phyloP scores from a whole-genome alignment of 2,888 invertebrate genomes.

The Tetheella fluctuosa region DNA sequence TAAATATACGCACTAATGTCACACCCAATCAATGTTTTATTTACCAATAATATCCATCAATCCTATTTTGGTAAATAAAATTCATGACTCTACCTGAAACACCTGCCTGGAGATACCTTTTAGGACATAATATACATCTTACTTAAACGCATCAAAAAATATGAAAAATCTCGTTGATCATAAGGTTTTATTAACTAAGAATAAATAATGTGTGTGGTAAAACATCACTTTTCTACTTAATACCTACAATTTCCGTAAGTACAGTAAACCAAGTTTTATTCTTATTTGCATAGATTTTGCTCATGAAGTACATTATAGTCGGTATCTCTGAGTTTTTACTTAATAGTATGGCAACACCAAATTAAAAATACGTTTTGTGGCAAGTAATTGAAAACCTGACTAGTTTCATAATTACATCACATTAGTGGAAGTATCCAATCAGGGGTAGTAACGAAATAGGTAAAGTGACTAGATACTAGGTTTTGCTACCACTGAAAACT shows the following conservation, averaged over 20 bases:
- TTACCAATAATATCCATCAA: slow-evolving; percentile 15
- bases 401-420: too few species aligned
- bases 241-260: too few species aligned
- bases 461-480: not conserved
- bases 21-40: slow-evolving; percentile 24
- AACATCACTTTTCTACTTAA: too few species aligned
- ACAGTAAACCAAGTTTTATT: too few species aligned
- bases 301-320: too few species aligned
- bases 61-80: not conserved
- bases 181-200: too few species aligned
- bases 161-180: not conserved
- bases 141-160: not conserved
- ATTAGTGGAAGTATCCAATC: not conserved
- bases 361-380: too few species aligned
- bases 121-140: not conserved
- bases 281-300: too few species aligned
- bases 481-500: not conserved
- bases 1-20: slow-evolving; percentile 33
- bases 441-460: not conserved
- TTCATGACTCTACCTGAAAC: not conserved
- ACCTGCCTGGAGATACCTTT: not conserved
- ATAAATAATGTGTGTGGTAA: too few species aligned
- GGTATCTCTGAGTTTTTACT: too few species aligned
- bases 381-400: too few species aligned
- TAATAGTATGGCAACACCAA: too few species aligned